Conservation (phyloP, 1,140 invertebrate genomes). For the Temnothorax nylanderi region DNA sequence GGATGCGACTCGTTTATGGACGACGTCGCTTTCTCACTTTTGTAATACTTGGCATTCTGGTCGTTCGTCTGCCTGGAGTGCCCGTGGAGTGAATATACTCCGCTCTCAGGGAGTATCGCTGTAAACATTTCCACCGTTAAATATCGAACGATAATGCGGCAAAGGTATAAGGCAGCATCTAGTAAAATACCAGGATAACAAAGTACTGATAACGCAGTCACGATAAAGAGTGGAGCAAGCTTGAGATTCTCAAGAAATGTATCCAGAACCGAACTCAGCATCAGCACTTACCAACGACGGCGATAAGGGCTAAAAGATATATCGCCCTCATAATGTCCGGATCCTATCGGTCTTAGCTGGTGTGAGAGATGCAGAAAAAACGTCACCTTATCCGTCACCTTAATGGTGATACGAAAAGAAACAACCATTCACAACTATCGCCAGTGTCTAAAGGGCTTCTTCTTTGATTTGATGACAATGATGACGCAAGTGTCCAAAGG, state of each 20-base stretch:
- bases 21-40: background rate
- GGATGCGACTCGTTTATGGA: background rate
- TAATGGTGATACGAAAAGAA: background rate
- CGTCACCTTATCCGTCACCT: background rate
- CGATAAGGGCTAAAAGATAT: background rate
- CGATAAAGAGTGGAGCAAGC: background rate
- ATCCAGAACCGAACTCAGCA: too few relatives aligned
- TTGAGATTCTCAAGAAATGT: background rate
- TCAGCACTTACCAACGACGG: background rate
- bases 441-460: too few relatives aligned
- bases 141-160: background rate
- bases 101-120: constrained; percentile 9
- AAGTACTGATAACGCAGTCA: background rate
- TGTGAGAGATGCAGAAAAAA: background rate
- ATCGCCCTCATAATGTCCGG: constrained; percentile 1
- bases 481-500: too few relatives aligned
- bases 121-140: background rate
- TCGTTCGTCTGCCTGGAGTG: background rate
- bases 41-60: background rate
- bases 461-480: too few relatives aligned
- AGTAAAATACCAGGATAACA: background rate
- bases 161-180: background rate
- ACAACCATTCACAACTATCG: background rate
- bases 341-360: background rate
- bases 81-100: background rate